Evolutionary conservation across 2,113 vertebrate genomes (phyloP), one percentile per base, ranked within the genome.

Genomic region (Columba janthina): DNA sequence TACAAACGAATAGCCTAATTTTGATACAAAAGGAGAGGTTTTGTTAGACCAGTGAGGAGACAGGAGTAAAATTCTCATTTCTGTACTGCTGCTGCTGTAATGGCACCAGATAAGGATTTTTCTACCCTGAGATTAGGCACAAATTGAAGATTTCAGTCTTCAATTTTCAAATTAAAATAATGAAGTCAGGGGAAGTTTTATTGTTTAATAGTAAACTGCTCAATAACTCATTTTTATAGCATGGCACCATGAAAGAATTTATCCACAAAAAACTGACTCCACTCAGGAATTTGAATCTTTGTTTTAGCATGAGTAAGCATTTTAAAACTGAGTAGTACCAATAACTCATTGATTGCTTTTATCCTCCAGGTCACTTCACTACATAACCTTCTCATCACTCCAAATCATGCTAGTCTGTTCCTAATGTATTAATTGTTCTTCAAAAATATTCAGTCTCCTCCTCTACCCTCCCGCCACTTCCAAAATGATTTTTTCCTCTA

Each of bases 321-420:
- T 89, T 88, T 66, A 60, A 89, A 93, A 32, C 44, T 46, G 34
- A 80, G 10, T 69, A 73, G 36, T 32, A 48, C 42, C 66, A 66
- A 40, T 69, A 88, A 73, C 15, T 82, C 74, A 85, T 36, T 90
- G 73, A 90, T 82, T 91, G 85, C 69, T 73, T 94, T 15, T 76
- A 36, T 65, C 34, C 8, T 82, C 29, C 74, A 69, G 46, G 76
- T 69, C 36, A 62, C 25, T 75, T 93, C 42, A 34, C 54, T 76
- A 14, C 12, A 14, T 79, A 88, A 69, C 5, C 12, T 12, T 76
- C 32, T 57, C 32, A 62, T n/a, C 58, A n/a, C n/a, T 48, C 5
- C 5, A 85, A 87, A 71, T 83, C 12, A n/a, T 71, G 51, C 56
- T 70, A 34, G 82, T 66, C 36, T 69, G 22, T 78, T 85, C n/a